Evolutionary conservation across 1,140 invertebrate genomes (phyloP), one percentile per base, ranked within the genome.

Genomic region (Sogatella furcifera): DNA sequence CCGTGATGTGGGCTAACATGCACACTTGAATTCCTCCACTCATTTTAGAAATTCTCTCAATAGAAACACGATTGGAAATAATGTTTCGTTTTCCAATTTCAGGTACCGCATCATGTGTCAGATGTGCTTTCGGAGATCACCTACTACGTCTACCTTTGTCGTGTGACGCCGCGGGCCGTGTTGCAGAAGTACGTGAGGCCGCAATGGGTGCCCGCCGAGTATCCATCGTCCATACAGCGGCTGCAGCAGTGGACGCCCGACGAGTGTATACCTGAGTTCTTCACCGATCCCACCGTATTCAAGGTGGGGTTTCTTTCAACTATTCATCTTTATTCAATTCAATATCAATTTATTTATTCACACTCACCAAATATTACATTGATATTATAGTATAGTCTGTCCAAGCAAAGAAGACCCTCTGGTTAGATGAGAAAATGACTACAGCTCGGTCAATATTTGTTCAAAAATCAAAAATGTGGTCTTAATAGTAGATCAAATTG

Each of bases 241-340:
- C 77, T 97, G 66, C 88, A 92, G 66, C 86, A 92, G 67, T 98
- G 95, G 95, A 97, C 94, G 13, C 96, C 96, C 0, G 95, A 98
- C 75, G 96, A 99, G 75, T 97, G 95, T 73, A 94, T 99, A 74
- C 92, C 96, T 52, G 91, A 97, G 75, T 93, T 98, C 80, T 97
- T 88, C 71, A 88, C 83, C 13, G 92, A 96, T 76, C 86, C 93
- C 0, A 82, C 77, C 66, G 89, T 97, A 64, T 97, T 98, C 70
- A 87, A 89, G 73, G 79, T 80, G 69, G n/a, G n/a, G n/a, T n/a
- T n/a, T n/a, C n/a, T 62, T 24, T 54, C 2, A 28, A 28, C 24
- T 28, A 28, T 28, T 28, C 24, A 28, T 28, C 9, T 2, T 44
- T 2, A 44, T 44, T 44, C n/a, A n/a, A 44, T 44, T 44, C 17